phyloP scores from a whole-genome alignment of 2,797 vertebrate genomes.

The Tympanoctomys barrerae region DNA sequence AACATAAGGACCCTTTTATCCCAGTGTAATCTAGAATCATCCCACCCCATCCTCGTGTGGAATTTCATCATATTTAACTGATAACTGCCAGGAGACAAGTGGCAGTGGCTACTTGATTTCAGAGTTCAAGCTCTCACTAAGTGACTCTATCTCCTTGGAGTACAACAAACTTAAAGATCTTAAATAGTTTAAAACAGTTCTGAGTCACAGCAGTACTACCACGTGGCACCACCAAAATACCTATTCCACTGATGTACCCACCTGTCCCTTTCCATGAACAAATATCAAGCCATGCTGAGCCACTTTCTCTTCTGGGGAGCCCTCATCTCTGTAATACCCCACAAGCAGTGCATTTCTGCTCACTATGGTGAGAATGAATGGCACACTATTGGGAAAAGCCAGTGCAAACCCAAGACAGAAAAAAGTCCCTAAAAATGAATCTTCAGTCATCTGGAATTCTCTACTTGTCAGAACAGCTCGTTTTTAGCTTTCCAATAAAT shows the following conservation, averaged over 20 bases:
- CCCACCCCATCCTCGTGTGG: neutral
- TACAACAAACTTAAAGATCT: conserved; percentile 5
- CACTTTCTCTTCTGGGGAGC: neutral
- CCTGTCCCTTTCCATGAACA: neutral
- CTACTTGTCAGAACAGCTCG: neutral
- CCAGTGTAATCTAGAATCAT: neutral
- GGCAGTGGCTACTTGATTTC: neutral
- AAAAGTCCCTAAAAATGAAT: neutral
- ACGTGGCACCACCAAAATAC: neutral
- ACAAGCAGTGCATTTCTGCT: neutral
- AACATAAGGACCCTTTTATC: neutral
- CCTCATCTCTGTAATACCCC: neutral
- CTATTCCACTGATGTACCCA: neutral
- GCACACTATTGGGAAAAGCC: neutral
- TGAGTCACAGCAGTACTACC: neutral
- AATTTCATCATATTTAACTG: neutral
- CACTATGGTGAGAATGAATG: neutral
- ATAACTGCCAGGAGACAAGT: neutral
- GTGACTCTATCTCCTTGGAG: neutral
- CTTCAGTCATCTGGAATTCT: neutral
- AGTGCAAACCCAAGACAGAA: neutral
- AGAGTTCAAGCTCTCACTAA: neutral
- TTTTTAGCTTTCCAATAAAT: neutral
- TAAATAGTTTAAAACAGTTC: conserved; percentile 11
- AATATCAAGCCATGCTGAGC: neutral